These are phyloP conservation scores for Siniperca knerii DNA, from an alignment of 2,113 vertebrate species.

Conservation along the genomic window DNA sequence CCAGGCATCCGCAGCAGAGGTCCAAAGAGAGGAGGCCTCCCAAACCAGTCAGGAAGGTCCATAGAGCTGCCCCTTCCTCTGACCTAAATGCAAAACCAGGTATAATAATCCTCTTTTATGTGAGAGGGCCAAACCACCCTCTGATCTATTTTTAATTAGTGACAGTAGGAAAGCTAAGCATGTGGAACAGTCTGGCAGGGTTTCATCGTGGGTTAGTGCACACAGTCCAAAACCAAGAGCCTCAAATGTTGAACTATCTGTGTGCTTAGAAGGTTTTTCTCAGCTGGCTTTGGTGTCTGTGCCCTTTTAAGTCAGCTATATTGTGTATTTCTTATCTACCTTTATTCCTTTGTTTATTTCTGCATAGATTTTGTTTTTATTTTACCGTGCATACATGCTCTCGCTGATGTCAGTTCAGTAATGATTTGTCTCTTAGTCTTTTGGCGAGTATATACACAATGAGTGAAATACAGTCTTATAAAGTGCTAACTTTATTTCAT, in stretches of 20 bases:
- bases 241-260: neutral
- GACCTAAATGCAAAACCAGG: constrained; percentile 89
- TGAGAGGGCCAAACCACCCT: neutral
- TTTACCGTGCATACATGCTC: neutral
- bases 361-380: neutral
- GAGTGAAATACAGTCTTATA: neutral
- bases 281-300: neutral
- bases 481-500: neutral
- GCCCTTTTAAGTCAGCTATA: neutral
- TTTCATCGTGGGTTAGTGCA: constrained; percentile 29
- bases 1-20: constrained; percentile 76
- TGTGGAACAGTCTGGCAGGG: constrained; percentile 41
- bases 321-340: neutral
- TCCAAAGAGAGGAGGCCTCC: constrained; percentile 86
- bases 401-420: neutral
- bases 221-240: constrained; percentile 1
- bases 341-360: neutral
- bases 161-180: constrained; percentile 45
- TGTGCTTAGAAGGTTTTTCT: constrained; percentile 13
- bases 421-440: neutral
- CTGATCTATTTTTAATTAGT: constrained; percentile 59
- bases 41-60: constrained; percentile 91
- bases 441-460: neutral
- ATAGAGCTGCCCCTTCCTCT: constrained; percentile 83
- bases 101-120: constrained; percentile 74